Conservation (phyloP, 2,797 vertebrate genomes). For the Mallotus villosus region DNA sequence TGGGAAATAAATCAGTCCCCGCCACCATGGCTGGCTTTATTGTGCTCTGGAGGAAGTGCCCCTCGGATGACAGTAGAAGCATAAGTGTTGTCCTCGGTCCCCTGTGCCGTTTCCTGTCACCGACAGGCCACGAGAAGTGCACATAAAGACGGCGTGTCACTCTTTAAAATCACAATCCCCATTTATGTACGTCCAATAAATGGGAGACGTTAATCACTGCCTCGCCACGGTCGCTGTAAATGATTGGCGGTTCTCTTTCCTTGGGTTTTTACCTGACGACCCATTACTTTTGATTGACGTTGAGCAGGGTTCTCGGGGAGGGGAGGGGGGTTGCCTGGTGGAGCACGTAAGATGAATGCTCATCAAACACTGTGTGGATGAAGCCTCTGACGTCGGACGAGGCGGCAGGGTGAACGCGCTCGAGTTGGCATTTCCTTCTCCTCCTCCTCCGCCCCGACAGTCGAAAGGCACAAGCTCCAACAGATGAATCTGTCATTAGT, state of each 20-base stretch:
- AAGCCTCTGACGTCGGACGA: background rate
- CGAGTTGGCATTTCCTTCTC: no score
- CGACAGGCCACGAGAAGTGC: slow-evolving; percentile 9
- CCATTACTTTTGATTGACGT: slow-evolving; percentile 53
- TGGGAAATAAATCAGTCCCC: slow-evolving; percentile 22
- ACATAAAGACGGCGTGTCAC: slow-evolving; percentile 45
- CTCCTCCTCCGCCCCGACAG: no score
- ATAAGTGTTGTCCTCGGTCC: slow-evolving; percentile 9
- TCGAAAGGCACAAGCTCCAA: no score
- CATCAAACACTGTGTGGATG: no score
- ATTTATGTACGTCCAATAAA: slow-evolving; percentile 56
- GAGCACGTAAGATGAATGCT: slow-evolving; percentile 20
- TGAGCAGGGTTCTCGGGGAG: background rate
- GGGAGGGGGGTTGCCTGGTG: no score
- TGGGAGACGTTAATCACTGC: slow-evolving; percentile 43
- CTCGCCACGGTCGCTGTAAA: slow-evolving; percentile 40
- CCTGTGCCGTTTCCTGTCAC: no score
- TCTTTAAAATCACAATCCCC: slow-evolving; percentile 26
- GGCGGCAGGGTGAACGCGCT: slow-evolving; percentile 1
- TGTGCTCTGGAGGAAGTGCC: slow-evolving; percentile 10
- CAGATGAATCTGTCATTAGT: no score
- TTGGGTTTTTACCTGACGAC: slow-evolving; percentile 45
- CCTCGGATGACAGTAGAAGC: slow-evolving; percentile 18
- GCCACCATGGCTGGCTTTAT: background rate
- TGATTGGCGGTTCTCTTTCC: slow-evolving; percentile 26